Base-by-base conservation (phyloP, 2,113 vertebrate species). In the Microcebus ravelobensis region DNA sequence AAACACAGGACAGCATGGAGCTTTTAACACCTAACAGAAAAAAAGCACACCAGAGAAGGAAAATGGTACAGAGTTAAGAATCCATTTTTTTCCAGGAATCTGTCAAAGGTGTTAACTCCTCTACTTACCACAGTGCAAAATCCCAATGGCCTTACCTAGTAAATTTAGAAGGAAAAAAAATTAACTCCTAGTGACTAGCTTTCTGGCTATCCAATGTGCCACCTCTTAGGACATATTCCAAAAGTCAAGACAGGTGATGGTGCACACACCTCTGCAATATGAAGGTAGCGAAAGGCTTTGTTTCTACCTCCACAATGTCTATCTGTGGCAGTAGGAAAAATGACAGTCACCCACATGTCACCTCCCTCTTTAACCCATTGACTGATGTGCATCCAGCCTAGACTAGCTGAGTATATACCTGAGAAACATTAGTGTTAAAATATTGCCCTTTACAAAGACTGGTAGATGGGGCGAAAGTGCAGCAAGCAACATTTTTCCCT, bases 381-480 rank as follows among this genome's bases (percentile, higher is more conserved):
- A 97, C 96, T 97, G 98, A 98, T 96, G 90, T 67, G 68, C 97
- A 97, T 95, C 98, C 96, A 87, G 95, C 98, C 96, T 97, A 97
- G 94, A 95, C 98, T 91, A 96, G 97, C 98, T 96, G 98, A 98
- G 97, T 95, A 97, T 98, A 98, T 98, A 99, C 98, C 98, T 99
- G 98, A 99, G 99, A 99, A 98, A 99, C 99, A 99, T 99, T 99
- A 99, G 98, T 98, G 98, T 99, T 98, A 97, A 98, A 97, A 98
- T 99, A 98, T 98, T 98, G 98, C 98, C 98, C 98, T 98, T 98
- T 97, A 98, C 97, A 97, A 98, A 98, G 98, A 98, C 96, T 91
- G 98, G 86, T 61, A 55, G 92, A 95, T 96, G 95, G 98, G 96
- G 97, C 83, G 4, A 93, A 93, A 97, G 97, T 94, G 94, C 97